Conservation (phyloP, 2,888 invertebrate genomes). For the Eudemis profundana region DNA sequence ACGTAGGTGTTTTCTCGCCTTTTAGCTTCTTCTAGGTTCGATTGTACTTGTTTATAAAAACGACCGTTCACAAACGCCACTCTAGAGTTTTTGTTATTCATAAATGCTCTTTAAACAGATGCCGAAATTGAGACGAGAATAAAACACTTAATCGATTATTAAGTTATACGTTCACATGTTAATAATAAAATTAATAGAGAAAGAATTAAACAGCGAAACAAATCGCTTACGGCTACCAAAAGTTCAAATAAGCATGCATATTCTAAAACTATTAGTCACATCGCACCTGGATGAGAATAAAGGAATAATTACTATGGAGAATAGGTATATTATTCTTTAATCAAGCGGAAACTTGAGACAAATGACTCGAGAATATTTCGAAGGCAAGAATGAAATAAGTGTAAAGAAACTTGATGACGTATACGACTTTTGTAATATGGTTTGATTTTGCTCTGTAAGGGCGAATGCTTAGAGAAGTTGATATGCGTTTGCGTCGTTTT, state of each 20-base stretch:
- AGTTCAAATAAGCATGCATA: conserved; percentile 60
- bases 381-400: conserved; percentile 43
- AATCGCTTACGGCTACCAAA: conserved; percentile 52
- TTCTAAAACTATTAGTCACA: conserved; percentile 50
- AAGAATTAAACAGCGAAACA: conserved; percentile 24
- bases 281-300: conserved; percentile 54
- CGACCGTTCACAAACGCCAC: no score
- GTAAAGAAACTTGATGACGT: background rate
- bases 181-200: conserved; percentile 28
- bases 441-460: no score
- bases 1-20: no score
- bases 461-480: background rate
- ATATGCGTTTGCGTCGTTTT: no score
- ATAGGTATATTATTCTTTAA: conserved; percentile 31
- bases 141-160: background rate
- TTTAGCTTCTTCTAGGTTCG: no score
- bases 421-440: conserved; percentile 1
- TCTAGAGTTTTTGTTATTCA: no score
- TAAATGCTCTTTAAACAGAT: no score
- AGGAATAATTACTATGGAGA: conserved; percentile 27
- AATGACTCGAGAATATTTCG: conserved; percentile 53
- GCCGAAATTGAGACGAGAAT: background rate
- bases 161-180: conserved; percentile 24
- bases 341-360: conserved; percentile 38
- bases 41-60: no score